Evolutionary conservation across 1,140 invertebrate species (phyloP).

Genomic region (Zaprionus vittiger): DNA sequence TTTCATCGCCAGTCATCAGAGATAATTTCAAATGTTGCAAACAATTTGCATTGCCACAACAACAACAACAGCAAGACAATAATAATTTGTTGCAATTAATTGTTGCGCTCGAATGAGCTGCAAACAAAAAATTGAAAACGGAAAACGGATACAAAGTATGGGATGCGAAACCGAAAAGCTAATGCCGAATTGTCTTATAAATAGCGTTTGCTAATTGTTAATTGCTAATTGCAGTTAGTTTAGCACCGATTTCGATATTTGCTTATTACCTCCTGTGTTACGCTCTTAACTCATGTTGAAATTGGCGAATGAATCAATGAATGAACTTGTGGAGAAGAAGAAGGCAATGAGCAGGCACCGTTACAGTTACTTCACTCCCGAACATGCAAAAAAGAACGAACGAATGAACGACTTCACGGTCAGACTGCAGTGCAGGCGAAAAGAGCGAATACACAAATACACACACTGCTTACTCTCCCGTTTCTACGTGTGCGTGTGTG

Average conservation of each 20-base stretch:
- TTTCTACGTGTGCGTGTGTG: slow-evolving; percentile 16
- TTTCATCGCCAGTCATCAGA: slow-evolving; percentile 36
- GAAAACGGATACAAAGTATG: slow-evolving; percentile 61
- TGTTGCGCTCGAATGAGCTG: slow-evolving; percentile 73
- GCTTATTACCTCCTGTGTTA: slow-evolving; percentile 52
- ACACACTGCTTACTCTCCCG: slow-evolving; percentile 15
- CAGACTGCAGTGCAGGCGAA: slow-evolving; percentile 30
- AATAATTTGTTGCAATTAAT: slow-evolving; percentile 59
- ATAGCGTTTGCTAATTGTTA: slow-evolving; percentile 55
- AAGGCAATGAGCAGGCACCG: slow-evolving; percentile 10
- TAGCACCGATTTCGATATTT: slow-evolving; percentile 64
- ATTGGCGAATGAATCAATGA: slow-evolving; percentile 72
- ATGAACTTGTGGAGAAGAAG: slow-evolving; percentile 68
- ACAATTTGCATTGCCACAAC: slow-evolving; percentile 43
- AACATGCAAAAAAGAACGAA: slow-evolving; percentile 51
- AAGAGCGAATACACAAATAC: slow-evolving; percentile 16
- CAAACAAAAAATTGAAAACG: slow-evolving; percentile 54
- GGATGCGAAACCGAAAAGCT: slow-evolving; percentile 33
- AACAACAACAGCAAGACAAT: slow-evolving; percentile 46
- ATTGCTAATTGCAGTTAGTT: slow-evolving; percentile 72
- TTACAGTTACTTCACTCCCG: slow-evolving; percentile 35
- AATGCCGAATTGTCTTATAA: slow-evolving; percentile 22
- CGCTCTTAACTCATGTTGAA: slow-evolving; percentile 42
- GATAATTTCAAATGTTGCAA: slow-evolving; percentile 33
- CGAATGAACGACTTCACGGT: slow-evolving; percentile 39